phyloP scores from a whole-genome alignment of 2,888 invertebrate species.

The Sarcophaga subvicina region DNA sequence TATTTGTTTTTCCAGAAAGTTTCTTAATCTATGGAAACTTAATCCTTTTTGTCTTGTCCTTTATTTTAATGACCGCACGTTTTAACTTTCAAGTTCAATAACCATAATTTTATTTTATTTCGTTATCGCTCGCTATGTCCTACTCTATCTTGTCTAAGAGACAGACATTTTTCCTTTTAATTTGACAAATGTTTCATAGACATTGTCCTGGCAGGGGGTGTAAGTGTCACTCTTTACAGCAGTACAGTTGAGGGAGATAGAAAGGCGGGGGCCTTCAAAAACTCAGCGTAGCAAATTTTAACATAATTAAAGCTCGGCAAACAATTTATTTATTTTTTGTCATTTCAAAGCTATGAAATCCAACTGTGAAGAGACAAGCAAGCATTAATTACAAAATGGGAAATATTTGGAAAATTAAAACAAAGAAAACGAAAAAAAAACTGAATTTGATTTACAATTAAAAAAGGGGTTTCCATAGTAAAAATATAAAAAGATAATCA shows the following conservation, averaged over 20 bases:
- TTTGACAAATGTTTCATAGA: slow-evolving; percentile 53
- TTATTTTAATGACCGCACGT: slow-evolving; percentile 25
- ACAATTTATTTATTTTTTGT: slow-evolving; percentile 60
- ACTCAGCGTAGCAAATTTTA: slow-evolving; percentile 70
- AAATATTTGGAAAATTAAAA: slow-evolving; percentile 20
- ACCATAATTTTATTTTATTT: slow-evolving; percentile 55
- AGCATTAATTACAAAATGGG: slow-evolving; percentile 66
- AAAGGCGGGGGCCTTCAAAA: slow-evolving; percentile 6
- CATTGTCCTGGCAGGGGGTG: slow-evolving; percentile 34
- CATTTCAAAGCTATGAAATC: slow-evolving; percentile 34
- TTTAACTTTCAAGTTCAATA: slow-evolving; percentile 65
- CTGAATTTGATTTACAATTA: neutral
- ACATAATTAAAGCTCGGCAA: slow-evolving; percentile 68
- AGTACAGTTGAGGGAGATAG: slow-evolving; percentile 39
- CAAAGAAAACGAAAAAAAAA: neutral
- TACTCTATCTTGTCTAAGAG: neutral
- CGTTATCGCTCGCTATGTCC: neutral
- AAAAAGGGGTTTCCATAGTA: neutral
- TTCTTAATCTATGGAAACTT: slow-evolving; percentile 31
- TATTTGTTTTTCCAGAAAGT: slow-evolving; percentile 55
- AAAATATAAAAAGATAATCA: neutral
- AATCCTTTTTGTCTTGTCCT: slow-evolving; percentile 56
- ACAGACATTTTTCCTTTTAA: slow-evolving; percentile 31
- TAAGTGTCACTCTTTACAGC: neutral
- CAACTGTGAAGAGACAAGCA: slow-evolving; percentile 32